These are phyloP conservation scores for Diacarnus erythraeanus DNA, from an alignment of 37 sponge, comb jelly and placozoan species.

Conservation along the genomic window DNA sequence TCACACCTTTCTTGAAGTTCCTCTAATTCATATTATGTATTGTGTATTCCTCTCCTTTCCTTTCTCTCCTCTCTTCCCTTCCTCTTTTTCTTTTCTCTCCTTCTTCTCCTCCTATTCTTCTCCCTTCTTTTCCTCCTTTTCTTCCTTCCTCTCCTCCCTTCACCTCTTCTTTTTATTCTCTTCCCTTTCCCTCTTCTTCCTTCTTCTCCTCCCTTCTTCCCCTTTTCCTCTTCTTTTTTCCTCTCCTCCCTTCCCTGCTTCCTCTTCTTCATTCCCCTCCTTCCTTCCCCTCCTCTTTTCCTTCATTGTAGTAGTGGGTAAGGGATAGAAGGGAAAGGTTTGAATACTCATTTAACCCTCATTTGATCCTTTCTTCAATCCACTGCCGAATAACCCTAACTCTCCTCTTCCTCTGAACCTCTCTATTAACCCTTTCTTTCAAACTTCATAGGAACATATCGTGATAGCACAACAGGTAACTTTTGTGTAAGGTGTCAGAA, in stretches of 20 bases:
- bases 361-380: too few species aligned
- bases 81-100: background rate
- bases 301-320: background rate
- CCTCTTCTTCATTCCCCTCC: background rate
- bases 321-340: background rate
- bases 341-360: too few species aligned
- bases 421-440: too few species aligned
- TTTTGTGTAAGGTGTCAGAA: background rate
- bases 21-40: too few species aligned
- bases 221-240: background rate
- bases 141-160: background rate
- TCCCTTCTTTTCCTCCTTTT: background rate
- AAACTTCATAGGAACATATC: too few species aligned
- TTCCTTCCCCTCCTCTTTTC: background rate
- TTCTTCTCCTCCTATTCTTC: background rate
- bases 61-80: background rate
- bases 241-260: background rate
- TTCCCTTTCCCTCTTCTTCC: background rate
- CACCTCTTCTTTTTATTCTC: background rate
- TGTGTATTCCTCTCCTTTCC: background rate
- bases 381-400: too few species aligned
- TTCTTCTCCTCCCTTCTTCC: background rate
- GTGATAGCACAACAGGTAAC: too few species aligned
- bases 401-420: too few species aligned
- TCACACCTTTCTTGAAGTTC: too few species aligned